phyloP scores from a whole-genome alignment of 2,888 invertebrate species.

The Lissocephala sabroskyi region DNA sequence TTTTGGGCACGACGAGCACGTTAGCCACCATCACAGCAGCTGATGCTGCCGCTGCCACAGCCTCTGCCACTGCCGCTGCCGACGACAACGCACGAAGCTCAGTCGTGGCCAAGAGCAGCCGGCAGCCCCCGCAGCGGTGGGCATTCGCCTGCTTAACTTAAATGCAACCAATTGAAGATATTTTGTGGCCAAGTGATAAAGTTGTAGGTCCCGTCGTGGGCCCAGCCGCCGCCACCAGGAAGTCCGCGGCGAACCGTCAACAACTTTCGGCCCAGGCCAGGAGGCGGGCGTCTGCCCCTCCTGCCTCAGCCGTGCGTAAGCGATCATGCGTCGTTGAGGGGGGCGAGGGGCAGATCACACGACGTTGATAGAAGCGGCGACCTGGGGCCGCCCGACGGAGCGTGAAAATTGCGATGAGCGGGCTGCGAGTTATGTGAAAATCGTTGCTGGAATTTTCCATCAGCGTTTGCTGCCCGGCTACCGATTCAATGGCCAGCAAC shows the following conservation, averaged over 20 bases:
- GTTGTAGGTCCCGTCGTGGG: conserved; percentile 53
- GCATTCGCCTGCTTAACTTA: conserved; percentile 44
- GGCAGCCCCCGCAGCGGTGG: not conserved
- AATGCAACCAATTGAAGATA: conserved; percentile 68
- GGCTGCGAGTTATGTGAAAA: conserved; percentile 39
- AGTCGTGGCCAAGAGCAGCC: not conserved
- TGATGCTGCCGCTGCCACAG: not conserved
- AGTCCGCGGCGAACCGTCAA: conserved; percentile 34
- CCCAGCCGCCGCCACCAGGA: conserved; percentile 21
- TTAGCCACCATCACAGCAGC: not conserved
- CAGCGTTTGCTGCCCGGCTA: too few relatives aligned
- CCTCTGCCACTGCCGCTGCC: conserved; percentile 46
- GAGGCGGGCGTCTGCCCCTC: too few relatives aligned
- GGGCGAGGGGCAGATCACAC: conserved; percentile 34
- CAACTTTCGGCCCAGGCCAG: conserved; percentile 36
- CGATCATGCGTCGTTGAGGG: conserved; percentile 43
- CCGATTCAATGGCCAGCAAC: too few relatives aligned
- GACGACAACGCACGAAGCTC: conserved; percentile 58
- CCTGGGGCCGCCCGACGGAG: too few relatives aligned
- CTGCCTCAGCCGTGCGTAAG: too few relatives aligned
- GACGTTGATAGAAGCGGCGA: conserved; percentile 51
- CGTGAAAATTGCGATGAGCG: too few relatives aligned
- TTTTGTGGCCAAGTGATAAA: conserved; percentile 67
- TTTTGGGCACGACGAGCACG: conserved; percentile 44
- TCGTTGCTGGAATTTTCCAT: conserved; percentile 32